A percentile compares a stretch with the other conserved stretches of the same genome.
Conservation (phyloP, 1,140 invertebrate species). For the Scaptodrosophila lebanonensis region DNA sequence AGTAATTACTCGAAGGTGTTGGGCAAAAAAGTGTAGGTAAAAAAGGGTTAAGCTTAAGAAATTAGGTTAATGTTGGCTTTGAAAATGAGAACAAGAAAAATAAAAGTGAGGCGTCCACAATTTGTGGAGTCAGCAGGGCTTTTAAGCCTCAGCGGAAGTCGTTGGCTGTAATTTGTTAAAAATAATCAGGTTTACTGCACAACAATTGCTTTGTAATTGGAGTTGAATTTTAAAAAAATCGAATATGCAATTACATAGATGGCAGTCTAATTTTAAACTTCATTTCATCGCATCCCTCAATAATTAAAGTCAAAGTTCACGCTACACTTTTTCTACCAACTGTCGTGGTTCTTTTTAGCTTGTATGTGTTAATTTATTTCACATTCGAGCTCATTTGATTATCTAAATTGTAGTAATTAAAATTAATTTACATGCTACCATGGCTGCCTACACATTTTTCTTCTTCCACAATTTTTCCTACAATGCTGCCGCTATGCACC, state of each 20-base stretch:
- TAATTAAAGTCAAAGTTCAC: too few species aligned
- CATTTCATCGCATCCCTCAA: too few species aligned
- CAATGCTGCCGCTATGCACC: constrained; percentile 57
- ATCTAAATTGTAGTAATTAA: constrained; percentile 72
- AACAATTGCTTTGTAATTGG: too few species aligned
- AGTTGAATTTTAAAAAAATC: too few species aligned
- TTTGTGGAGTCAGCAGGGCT: constrained; percentile 2
- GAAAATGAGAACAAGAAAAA: neutral
- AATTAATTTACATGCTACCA: constrained; percentile 65
- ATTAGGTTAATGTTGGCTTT: constrained; percentile 34
- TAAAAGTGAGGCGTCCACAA: constrained; percentile 15
- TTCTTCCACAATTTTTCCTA: constrained; percentile 22
- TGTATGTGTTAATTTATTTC: constrained; percentile 46
- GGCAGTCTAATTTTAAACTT: too few species aligned
- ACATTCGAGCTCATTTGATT: constrained; percentile 66
- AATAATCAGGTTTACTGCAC: constrained; percentile 14
- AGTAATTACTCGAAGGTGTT: neutral
- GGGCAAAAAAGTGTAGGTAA: constrained; percentile 20
- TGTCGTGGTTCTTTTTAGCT: too few species aligned
- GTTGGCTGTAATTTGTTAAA: constrained; percentile 30
- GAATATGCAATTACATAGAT: too few species aligned
- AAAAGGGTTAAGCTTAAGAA: constrained; percentile 10
- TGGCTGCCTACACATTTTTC: neutral
- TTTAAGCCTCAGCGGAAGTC: constrained; percentile 17
- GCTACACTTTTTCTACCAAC: too few species aligned